Conservation (phyloP, 35 echinoderm and acorn worm genomes). For the Lytechinus pictus region DNA sequence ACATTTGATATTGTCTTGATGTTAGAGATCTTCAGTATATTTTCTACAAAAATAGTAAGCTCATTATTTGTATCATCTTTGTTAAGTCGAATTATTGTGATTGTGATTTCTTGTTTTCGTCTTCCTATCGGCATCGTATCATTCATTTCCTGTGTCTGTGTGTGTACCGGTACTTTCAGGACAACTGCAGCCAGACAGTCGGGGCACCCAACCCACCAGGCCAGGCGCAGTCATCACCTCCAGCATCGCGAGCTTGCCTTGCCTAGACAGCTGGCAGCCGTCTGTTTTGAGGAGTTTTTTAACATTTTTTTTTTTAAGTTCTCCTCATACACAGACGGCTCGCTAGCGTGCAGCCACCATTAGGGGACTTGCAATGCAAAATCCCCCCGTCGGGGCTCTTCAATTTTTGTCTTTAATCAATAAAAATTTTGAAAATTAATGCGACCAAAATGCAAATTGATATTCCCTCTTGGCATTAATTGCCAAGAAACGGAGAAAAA, state of each 20-base stretch:
- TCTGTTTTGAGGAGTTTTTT: too few relatives aligned
- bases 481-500: too few relatives aligned
- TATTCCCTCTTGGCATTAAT: too few relatives aligned
- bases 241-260: neutral
- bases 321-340: too few relatives aligned
- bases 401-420: too few relatives aligned
- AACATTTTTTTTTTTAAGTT: too few relatives aligned
- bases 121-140: neutral
- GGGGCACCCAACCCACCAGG: neutral
- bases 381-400: too few relatives aligned
- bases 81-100: neutral
- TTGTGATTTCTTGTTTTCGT: neutral
- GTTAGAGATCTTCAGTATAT: neutral
- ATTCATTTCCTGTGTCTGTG: neutral
- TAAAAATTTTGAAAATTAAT: too few relatives aligned
- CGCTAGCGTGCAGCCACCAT: too few relatives aligned
- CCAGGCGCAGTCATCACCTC: neutral
- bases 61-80: neutral
- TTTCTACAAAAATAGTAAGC: neutral
- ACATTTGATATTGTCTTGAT: neutral
- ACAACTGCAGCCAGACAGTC: neutral
- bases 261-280: neutral
- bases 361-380: too few relatives aligned
- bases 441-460: too few relatives aligned
- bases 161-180: too few relatives aligned